Evolutionary conservation across 2,113 vertebrate genomes (phyloP), one percentile per base, ranked within the genome.

Genomic region (Carassius gibelio): DNA sequence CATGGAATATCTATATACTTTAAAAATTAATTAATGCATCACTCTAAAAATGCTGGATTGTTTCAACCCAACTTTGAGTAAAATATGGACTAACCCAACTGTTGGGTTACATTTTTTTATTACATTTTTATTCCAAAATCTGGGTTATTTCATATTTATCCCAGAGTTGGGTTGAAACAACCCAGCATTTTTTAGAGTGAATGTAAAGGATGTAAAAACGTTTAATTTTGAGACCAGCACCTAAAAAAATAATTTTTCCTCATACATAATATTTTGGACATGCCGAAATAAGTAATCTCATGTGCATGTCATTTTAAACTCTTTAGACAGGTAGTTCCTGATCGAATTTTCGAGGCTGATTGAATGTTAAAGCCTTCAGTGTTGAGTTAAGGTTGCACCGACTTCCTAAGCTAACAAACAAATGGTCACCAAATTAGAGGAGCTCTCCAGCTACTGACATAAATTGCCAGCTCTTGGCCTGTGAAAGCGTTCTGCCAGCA

Each of bases 341-440:
- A 26, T 75, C 72, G 15, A 1, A 50, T 50, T 50, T 23, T 34
- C 21, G 10, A 26, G 55, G 11, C 36, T 80, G 59, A 64, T 10
- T 62, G 19, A 64, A 80, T 80, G 59, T 26, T 48, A 48, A 84
- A 72, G 10, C 36, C 26, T 48, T 84, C 66, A 57, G 7, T 64
- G 38, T 19, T 8, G 76, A 34, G 52, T 42, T 19, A 69, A 57
- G 36, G 21, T 42, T 23, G 48, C 34, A 1, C n/a, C 11, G 17
- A 50, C 69, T 82, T 61, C 42, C 71, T 82, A 52, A 85, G 42
- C 50, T 81, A 83, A 77, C 52, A 80, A 80, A 38, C 77, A 84
- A 62, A 85, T 71, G 55, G 75, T 59, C 42, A 10, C 55, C 74
- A 55, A 42, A 82, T 34, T 82, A 55, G 52, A 77, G 21, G 38